Evolutionary conservation across 2,113 vertebrate species (phyloP), one percentile per base, ranked within the genome.

Genomic region (Lathamus discolor): DNA sequence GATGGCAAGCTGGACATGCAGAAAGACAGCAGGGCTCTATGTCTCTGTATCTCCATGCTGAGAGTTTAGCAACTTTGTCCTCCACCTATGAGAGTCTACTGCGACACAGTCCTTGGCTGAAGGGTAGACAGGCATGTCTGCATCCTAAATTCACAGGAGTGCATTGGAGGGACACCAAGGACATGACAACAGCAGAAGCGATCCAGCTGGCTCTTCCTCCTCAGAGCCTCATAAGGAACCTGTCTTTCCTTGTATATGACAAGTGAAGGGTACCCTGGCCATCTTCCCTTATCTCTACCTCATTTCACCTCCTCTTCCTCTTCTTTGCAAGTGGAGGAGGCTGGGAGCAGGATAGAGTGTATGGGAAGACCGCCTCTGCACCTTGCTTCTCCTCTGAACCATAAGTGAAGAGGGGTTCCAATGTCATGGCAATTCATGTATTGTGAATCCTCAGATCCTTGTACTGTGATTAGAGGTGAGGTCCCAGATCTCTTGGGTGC

Each of bases 321-420:
- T 37, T 66, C 57, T 66, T 72, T 44, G 28, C 48, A 29, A 52
- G 73, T 5, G 27, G 55, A 75, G 44, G 55, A 79, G 27, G 37
- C 37, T 79, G 6, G 22, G 33, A 79, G 37, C 54, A 74, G 23
- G 16, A 9, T 9, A 43, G 48, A 46, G 54, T 49, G 31, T 78
- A 63, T 20, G 29, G 44, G 44, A 46, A 74, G n/a, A 27, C 28
- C 0, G 1, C 7, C 33, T 28, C 37, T 46, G 72, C 1, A 2
- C 18, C 55, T 74, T 59, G 29, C 13, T 9, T 69, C 43, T 78
- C 27, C 48, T 91, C 66, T 28, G 54, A 82, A 39, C 43, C 13
- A 6, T 55, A 28, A 46, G 41, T 0, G 1, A 77, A 73, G n/a
- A 43, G 10, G 27, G 11, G 29, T 31, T 74, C 37, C 13, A 25